phyloP scores from a whole-genome alignment of 2,888 invertebrate genomes.

The Troilus luridus region DNA sequence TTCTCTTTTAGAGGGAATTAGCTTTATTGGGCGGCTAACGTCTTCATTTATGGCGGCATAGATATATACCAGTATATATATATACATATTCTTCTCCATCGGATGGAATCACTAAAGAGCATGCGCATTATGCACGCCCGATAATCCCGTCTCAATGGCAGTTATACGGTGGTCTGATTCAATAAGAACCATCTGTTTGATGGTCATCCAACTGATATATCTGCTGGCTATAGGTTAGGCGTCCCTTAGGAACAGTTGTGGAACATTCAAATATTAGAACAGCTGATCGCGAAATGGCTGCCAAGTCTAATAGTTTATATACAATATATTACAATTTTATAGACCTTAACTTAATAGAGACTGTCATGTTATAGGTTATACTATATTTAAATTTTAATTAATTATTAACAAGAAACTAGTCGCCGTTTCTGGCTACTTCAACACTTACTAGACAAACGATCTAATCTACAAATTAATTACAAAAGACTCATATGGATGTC shows the following conservation, averaged over 20 bases:
- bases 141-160: constrained; percentile 37
- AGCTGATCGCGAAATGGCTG: no score
- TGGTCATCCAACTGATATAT: background rate
- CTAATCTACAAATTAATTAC: no score
- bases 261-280: no score
- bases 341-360: background rate
- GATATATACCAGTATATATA: no score
- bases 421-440: no score
- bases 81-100: background rate
- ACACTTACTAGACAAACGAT: no score
- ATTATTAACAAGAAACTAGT: no score
- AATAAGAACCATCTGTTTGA: constrained; percentile 3
- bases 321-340: background rate
- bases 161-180: background rate
- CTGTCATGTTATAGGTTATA: no score
- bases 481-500: no score
- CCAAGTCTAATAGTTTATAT: no score
- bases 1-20: constrained; percentile 23
- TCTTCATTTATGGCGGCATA: constrained; percentile 36
- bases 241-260: background rate
- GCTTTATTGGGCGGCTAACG: constrained; percentile 16
- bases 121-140: background rate
- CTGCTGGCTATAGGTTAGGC: background rate
- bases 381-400: no score
- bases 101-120: background rate